Percentiles rank a stretch among this genome's conserved stretches.
Evolutionary conservation across 2,797 vertebrate species (phyloP).

Genomic region (Sebastes ruberrimus): DNA sequence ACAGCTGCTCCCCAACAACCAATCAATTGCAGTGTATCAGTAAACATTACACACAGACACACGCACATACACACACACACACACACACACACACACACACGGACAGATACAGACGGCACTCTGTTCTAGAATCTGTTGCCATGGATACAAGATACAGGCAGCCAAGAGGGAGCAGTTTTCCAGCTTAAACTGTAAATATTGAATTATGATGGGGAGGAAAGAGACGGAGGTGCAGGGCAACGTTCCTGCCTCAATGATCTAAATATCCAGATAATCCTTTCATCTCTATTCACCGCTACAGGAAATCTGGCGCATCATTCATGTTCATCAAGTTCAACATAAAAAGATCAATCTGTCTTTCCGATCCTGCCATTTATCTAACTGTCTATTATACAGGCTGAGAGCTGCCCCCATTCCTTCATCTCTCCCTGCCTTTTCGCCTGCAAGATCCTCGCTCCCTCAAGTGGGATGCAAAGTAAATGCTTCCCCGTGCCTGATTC

Average conservation of each 20-base stretch:
- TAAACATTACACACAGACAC: constrained; percentile 78
- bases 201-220: constrained; percentile 78
- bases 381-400: constrained; percentile 42
- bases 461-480: constrained; percentile 66
- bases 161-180: constrained; percentile 81
- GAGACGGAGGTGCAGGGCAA: constrained; percentile 66
- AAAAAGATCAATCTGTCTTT: constrained; percentile 64
- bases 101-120: constrained; percentile 64
- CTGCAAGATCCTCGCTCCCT: constrained; percentile 57
- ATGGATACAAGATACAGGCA: constrained; percentile 85
- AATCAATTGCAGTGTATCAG: constrained; percentile 86
- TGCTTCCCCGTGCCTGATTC: constrained; percentile 53
- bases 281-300: constrained; percentile 71
- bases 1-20: constrained; percentile 84
- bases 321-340: constrained; percentile 69
- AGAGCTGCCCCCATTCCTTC: constrained; percentile 64
- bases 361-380: constrained; percentile 55
- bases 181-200: constrained; percentile 83
- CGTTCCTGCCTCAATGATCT: constrained; percentile 65
- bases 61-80: neutral
- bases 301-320: constrained; percentile 74
- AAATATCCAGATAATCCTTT: constrained; percentile 75
- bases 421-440: constrained; percentile 50
- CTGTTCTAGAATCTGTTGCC: constrained; percentile 81
- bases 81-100: constrained; percentile 24